phyloP scores from a whole-genome alignment of 2,797 vertebrate genomes.

The Dendrocincla tyrannina region DNA sequence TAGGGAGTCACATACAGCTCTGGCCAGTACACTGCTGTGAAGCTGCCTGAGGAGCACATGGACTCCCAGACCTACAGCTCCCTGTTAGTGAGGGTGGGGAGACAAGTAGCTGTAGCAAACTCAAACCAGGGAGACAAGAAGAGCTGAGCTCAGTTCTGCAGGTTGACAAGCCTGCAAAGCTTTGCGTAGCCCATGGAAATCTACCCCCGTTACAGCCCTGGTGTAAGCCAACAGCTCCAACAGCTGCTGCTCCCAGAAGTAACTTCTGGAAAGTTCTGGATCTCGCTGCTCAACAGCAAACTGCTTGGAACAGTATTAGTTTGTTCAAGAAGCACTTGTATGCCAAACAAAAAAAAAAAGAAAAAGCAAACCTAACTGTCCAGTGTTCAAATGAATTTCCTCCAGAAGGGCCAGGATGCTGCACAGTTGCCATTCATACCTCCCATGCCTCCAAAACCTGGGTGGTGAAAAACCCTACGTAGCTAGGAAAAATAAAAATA shows the following conservation, averaged over 20 bases:
- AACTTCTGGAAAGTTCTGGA: neutral
- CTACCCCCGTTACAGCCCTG: neutral
- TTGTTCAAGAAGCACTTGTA: neutral
- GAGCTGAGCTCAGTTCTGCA: neutral
- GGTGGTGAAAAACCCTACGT: accelerated
- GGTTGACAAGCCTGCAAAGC: neutral
- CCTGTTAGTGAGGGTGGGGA: neutral
- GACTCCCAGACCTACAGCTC: neutral
- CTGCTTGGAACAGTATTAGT: neutral
- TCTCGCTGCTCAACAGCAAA: neutral
- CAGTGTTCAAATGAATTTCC: neutral
- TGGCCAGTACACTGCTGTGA: neutral
- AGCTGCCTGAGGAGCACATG: neutral
- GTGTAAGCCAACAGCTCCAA: neutral
- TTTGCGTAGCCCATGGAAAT: neutral
- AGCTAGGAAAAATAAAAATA: neutral
- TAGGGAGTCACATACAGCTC: accelerated
- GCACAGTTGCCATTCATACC: neutral
- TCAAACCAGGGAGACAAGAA: neutral
- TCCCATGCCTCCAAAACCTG: neutral
- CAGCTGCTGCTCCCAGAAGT: neutral
- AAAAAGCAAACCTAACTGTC: neutral
- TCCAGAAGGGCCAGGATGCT: neutral
- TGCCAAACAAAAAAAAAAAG: neutral
- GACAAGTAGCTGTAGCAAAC: accelerated